Conservation (phyloP, 2,113 vertebrate species). For the Chaetorhynchus papuensis region DNA sequence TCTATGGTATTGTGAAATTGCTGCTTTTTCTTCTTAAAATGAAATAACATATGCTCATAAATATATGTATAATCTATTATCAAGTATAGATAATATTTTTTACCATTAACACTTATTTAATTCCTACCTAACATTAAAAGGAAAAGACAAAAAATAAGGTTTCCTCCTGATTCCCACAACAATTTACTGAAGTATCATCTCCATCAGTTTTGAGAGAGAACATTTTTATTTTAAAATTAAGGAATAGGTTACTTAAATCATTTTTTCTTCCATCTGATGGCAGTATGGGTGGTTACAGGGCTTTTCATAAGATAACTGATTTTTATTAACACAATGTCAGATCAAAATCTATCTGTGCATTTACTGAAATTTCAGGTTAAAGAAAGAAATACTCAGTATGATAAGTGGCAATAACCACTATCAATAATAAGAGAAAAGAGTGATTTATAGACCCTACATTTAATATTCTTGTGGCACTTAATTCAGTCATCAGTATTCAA, state of each 20-base stretch:
- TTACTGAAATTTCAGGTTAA: not conserved
- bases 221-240: not conserved
- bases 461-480: not conserved
- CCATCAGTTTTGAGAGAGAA: not conserved
- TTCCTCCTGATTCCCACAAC: not conserved
- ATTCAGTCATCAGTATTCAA: constrained; percentile 49
- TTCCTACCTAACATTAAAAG: not conserved
- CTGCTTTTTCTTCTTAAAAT: not conserved
- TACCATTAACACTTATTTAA: not conserved
- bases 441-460: not conserved
- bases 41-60: not conserved
- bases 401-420: constrained; percentile 5
- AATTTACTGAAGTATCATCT: not conserved
- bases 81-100: not conserved
- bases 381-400: not conserved
- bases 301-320: not conserved
- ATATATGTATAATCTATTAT: not conserved
- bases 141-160: not conserved
- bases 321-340: not conserved
- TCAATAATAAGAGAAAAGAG: not conserved
- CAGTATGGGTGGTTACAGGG: not conserved
- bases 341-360: not conserved
- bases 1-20: not conserved
- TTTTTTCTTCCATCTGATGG: not conserved
- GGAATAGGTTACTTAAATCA: not conserved